phyloP scores from a whole-genome alignment of 2,113 vertebrate genomes.

The Zosterops lateralis region DNA sequence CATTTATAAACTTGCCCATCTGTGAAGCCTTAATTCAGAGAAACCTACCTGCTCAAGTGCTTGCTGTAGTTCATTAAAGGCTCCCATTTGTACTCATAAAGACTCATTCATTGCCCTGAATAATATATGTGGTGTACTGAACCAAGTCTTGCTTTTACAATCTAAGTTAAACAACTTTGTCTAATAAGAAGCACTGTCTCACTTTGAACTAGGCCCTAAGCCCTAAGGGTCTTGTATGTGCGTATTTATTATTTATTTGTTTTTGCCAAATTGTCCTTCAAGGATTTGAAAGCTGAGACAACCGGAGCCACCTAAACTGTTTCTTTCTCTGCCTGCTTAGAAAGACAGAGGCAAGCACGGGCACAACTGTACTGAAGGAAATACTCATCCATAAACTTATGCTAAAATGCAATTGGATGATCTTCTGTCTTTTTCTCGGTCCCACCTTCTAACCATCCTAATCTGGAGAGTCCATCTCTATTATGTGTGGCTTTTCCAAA shows the following conservation, averaged over 20 bases:
- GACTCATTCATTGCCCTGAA: constrained; percentile 17
- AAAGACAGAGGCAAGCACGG: background rate
- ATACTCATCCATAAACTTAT: background rate
- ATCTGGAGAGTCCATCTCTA: background rate
- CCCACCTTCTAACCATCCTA: background rate
- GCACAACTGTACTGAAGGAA: background rate
- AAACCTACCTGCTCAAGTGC: constrained; percentile 34
- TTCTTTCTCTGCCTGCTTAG: background rate
- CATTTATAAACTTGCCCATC: constrained; percentile 43
- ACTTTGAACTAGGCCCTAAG: constrained; percentile 15
- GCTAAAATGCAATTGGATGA: background rate
- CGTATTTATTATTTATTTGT: constrained; percentile 23
- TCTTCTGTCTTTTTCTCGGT: background rate
- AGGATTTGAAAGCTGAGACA: background rate
- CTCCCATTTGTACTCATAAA: constrained; percentile 37
- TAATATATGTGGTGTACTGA: background rate
- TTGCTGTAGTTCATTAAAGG: constrained; percentile 29
- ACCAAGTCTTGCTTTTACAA: constrained; percentile 14
- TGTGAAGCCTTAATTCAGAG: constrained; percentile 15
- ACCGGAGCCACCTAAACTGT: rapidly evolving
- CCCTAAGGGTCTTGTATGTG: background rate
- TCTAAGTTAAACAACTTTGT: constrained; percentile 58
- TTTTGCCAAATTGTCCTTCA: constrained; percentile 7
- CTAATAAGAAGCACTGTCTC: constrained; percentile 16
- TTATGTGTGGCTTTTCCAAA: background rate